Base-by-base conservation (phyloP, 2,113 vertebrate genomes). In the Urocitellus parryii region DNA sequence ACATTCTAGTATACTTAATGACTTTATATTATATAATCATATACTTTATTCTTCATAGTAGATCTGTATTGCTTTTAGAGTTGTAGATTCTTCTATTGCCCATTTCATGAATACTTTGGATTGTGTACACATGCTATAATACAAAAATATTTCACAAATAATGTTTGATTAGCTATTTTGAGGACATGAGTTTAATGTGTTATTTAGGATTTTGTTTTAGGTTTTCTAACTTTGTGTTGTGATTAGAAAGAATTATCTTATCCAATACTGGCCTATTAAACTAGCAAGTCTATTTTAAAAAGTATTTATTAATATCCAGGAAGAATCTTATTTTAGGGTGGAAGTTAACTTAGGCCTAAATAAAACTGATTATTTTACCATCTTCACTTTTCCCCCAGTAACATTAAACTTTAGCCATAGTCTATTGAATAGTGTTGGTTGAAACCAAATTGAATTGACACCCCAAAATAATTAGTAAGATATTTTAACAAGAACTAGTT, bases 401-500 rank as follows among this genome's bases (percentile, higher is more conserved):
- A 29, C 1, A 42, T 73, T 95, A 92, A 94, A 76, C 17, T 88
- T 90, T 53, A 92, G 51, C 29, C 84, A 13, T 88, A 81, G 17
- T 90, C 37, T 86, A 20, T 84, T 84, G 88, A 93, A 63, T 32
- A 92, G 29, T 91, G 34, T 93, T 90, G 32, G 53, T 74, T 83
- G 39, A 94, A 93, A 87, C 48, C 67, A 83, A 93, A 78, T 74
- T 53, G n/a, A 89, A 85, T 88, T 93, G 63, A 95, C 34, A 90
- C 58, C 32, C 72, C 45, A 81, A 91, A 96, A 80, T 56, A 96
- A 97, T 96, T 86, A 80, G 20, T 95, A 76, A 97, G 83, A 32
- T 87, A 88, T 89, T 97, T 94, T 94, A 72, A 91, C 56, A 89
- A 94, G 95, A 94, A 70, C 37, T 78, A 93, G 82, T 95, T 97